These are phyloP conservation scores for Dermolepida albohirtum DNA, from an alignment of 2,888 invertebrate species.

Conservation along the genomic window DNA sequence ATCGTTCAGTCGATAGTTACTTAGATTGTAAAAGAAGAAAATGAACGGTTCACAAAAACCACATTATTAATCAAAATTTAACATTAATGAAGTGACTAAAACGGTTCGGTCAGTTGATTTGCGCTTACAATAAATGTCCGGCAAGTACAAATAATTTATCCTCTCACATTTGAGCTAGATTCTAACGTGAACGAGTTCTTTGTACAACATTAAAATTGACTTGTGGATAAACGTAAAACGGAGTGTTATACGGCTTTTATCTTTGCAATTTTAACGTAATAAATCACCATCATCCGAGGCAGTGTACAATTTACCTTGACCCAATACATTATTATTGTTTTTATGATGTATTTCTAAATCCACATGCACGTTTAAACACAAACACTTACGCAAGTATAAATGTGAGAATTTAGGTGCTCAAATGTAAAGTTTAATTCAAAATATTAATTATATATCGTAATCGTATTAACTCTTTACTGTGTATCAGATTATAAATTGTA, in stretches of 20 bases:
- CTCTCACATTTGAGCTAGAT: conserved; percentile 28
- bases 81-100: too few relatives aligned
- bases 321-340: conserved; percentile 21
- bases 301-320: conserved; percentile 8
- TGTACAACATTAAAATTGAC: conserved; percentile 2
- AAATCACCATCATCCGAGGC: not conserved
- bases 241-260: not conserved
- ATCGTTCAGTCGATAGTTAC: too few relatives aligned
- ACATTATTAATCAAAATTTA: too few relatives aligned
- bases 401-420: too few relatives aligned
- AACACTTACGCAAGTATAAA: too few relatives aligned
- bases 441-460: too few relatives aligned
- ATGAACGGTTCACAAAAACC: too few relatives aligned
- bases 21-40: too few relatives aligned
- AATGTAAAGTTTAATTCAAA: too few relatives aligned
- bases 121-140: conserved; percentile 2
- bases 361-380: too few relatives aligned
- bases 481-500: too few relatives aligned
- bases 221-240: not conserved
- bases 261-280: not conserved
- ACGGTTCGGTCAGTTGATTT: not conserved
- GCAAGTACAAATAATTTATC: conserved; percentile 14
- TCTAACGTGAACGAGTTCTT: conserved; percentile 3
- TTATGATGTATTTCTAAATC: conserved; percentile 6
- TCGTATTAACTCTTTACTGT: too few relatives aligned